Evolutionary conservation across 2,113 vertebrate genomes (phyloP).

Genomic region (Xerus inauris): DNA sequence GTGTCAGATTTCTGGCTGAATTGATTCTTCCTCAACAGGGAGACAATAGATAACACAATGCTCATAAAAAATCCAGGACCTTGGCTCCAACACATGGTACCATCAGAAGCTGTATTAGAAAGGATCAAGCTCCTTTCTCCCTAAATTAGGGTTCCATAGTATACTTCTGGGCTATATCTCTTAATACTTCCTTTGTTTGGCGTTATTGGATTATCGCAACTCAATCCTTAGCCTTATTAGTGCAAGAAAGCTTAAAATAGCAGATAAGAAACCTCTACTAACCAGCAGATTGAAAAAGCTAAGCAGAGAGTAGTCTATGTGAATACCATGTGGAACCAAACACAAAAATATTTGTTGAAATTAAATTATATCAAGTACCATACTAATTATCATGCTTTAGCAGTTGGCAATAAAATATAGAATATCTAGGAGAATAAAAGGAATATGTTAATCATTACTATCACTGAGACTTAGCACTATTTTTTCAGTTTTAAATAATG

Average conservation of each 20-base stretch:
- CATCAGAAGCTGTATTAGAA: neutral
- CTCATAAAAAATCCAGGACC: slow-evolving; percentile 45
- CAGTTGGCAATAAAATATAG: slow-evolving; percentile 8
- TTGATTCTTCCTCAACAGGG: slow-evolving; percentile 50
- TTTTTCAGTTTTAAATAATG: neutral
- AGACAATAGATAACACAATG: slow-evolving; percentile 53
- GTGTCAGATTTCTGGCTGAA: slow-evolving; percentile 24
- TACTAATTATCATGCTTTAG: slow-evolving; percentile 4
- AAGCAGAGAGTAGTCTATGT: neutral
- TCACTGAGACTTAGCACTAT: neutral
- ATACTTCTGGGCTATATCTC: slow-evolving; percentile 29
- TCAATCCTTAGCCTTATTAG: slow-evolving; percentile 51
- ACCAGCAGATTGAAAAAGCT: neutral
- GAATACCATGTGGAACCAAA: neutral
- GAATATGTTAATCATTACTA: neutral
- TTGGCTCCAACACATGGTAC: neutral
- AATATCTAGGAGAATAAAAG: neutral
- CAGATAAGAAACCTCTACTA: slow-evolving; percentile 45
- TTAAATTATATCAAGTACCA: neutral
- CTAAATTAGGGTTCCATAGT: slow-evolving; percentile 5
- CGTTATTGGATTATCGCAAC: slow-evolving; percentile 66
- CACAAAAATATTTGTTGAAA: slow-evolving; percentile 30
- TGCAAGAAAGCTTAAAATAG: slow-evolving; percentile 57
- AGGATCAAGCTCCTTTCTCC: slow-evolving; percentile 44
- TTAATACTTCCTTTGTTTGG: slow-evolving; percentile 48